Percentiles rank a stretch among this genome's conserved stretches.
These are phyloP conservation scores for Drosophila tristis DNA, from an alignment of 1,140 invertebrate species.

Conservation along the genomic window DNA sequence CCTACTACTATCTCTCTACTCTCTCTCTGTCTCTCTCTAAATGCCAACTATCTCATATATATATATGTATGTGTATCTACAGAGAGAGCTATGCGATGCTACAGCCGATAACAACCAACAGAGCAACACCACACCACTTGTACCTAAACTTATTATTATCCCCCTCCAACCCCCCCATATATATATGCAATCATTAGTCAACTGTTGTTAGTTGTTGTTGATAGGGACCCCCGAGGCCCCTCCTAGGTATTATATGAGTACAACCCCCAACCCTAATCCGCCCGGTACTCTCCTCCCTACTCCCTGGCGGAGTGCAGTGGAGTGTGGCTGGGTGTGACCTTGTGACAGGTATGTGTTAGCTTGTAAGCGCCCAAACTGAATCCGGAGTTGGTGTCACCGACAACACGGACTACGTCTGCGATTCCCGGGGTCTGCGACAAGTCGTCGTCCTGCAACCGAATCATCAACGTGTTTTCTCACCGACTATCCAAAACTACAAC, in stretches of 20 bases:
- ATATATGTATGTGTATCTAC: slow-evolving; percentile 52
- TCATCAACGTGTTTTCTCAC: slow-evolving; percentile 71
- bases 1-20: slow-evolving; percentile 62
- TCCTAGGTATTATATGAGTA: slow-evolving; percentile 34
- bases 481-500: slow-evolving; percentile 40
- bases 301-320: slow-evolving; percentile 43
- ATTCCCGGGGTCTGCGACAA: slow-evolving; percentile 1
- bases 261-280: slow-evolving; percentile 9
- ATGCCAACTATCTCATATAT: slow-evolving; percentile 56
- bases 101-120: slow-evolving; percentile 46
- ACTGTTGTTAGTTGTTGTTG: slow-evolving; percentile 63
- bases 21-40: slow-evolving; percentile 64
- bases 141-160: slow-evolving; percentile 28
- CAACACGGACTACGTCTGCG: background rate
- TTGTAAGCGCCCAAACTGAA: slow-evolving; percentile 50
- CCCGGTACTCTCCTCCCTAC: slow-evolving; percentile 12
- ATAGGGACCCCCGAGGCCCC: slow-evolving; percentile 17
- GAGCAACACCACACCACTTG: slow-evolving; percentile 29
- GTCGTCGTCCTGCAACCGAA: slow-evolving; percentile 5
- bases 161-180: slow-evolving; percentile 1
- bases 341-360: slow-evolving; percentile 72
- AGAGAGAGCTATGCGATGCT: slow-evolving; percentile 55
- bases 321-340: slow-evolving; percentile 4
- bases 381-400: slow-evolving; percentile 4
- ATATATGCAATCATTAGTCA: slow-evolving; percentile 62